Conservation (phyloP, 2,888 invertebrate genomes). For the Brachylomia viminalis region DNA sequence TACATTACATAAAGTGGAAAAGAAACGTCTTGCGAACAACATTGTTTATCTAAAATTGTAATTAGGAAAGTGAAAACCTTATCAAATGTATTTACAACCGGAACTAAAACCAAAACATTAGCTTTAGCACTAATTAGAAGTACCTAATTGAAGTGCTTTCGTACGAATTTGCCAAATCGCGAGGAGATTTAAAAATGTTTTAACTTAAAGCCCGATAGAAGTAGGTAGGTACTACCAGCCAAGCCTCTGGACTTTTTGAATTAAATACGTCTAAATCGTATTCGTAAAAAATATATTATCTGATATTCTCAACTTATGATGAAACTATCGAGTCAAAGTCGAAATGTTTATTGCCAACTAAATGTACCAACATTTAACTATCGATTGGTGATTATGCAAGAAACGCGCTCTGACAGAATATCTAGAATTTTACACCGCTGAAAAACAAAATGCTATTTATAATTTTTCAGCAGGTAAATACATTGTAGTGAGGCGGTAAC, state of each 20-base stretch:
- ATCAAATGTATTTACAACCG: slow-evolving; percentile 46
- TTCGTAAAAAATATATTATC: neutral
- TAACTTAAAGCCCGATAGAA: neutral
- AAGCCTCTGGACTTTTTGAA: too few relatives aligned
- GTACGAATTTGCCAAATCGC: neutral
- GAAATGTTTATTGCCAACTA: too few relatives aligned
- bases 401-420: neutral
- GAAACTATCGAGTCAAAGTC: neutral
- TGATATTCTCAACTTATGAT: neutral
- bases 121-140: slow-evolving; percentile 18
- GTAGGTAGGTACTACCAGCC: neutral
- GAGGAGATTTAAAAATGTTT: neutral
- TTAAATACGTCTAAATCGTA: neutral
- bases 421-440: neutral
- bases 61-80: slow-evolving; percentile 57
- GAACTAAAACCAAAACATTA: slow-evolving; percentile 27
- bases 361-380: too few relatives aligned
- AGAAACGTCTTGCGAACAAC: slow-evolving; percentile 1
- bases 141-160: slow-evolving; percentile 14
- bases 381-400: too few relatives aligned
- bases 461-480: neutral
- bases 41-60: slow-evolving; percentile 31
- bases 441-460: neutral
- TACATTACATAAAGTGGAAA: slow-evolving; percentile 20
- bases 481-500: neutral